Conservation (phyloP, 2,888 invertebrate genomes). For the Diaprepes abbreviatus region DNA sequence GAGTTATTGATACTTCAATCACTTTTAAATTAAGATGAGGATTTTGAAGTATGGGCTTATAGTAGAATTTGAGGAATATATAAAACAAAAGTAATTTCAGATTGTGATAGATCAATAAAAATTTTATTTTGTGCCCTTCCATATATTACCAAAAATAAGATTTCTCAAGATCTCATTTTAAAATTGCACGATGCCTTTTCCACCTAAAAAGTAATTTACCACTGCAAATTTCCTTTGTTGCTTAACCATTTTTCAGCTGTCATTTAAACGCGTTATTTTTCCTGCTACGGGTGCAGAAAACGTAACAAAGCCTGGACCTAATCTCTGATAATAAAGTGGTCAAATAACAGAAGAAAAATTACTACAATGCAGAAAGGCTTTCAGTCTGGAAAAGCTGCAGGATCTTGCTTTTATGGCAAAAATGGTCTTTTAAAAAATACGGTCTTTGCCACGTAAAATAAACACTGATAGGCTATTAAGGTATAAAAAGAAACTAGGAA, state of each 20-base stretch:
- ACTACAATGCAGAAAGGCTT: conserved; percentile 1
- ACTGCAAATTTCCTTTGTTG: conserved; percentile 14
- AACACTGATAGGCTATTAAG: neutral
- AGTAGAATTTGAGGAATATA: too few species aligned
- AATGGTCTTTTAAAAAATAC: neutral
- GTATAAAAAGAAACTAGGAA: neutral
- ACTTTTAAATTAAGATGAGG: too few species aligned
- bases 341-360: conserved; percentile 23
- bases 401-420: neutral
- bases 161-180: too few species aligned
- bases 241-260: conserved; percentile 18
- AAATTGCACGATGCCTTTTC: conserved; percentile 4
- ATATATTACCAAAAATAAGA: too few species aligned
- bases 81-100: too few species aligned
- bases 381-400: neutral
- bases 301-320: conserved; percentile 14
- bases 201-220: conserved; percentile 6
- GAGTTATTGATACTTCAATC: too few species aligned
- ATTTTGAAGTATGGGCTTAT: too few species aligned
- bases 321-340: conserved; percentile 23
- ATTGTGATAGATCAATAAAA: too few species aligned
- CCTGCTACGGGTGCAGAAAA: conserved; percentile 17
- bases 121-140: too few species aligned
- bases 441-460: neutral
- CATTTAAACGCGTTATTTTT: conserved; percentile 18